Evolutionary conservation across 1,140 invertebrate genomes (phyloP).

Genomic region (Calliopsis andreniformis): DNA sequence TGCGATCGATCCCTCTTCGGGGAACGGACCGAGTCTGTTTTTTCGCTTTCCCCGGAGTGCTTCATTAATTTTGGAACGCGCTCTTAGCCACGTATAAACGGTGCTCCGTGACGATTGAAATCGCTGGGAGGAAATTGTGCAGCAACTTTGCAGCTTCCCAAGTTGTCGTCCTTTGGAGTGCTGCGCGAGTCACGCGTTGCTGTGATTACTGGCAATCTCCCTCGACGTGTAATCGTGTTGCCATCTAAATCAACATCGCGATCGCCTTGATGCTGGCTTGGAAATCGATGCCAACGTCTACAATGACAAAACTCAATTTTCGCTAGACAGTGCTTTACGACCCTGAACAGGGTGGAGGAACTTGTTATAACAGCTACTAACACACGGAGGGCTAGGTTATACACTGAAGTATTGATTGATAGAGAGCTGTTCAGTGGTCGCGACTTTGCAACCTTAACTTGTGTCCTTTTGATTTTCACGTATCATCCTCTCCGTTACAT

Average conservation of each 20-base stretch:
- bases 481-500: no score
- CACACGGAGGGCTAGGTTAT: no score
- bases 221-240: constrained; percentile 24
- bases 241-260: constrained; percentile 33
- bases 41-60: no score
- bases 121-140: not conserved
- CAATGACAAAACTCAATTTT: not conserved
- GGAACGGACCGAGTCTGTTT: no score
- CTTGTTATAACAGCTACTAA: no score
- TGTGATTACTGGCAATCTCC: constrained; percentile 27
- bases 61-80: no score
- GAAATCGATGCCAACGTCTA: not conserved
- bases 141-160: not conserved
- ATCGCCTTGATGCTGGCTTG: not conserved
- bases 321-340: not conserved
- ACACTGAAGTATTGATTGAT: no score
- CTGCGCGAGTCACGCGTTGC: constrained; percentile 17
- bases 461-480: no score
- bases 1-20: not conserved
- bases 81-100: no score
- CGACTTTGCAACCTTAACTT: no score
- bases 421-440: no score
- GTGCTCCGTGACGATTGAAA: not conserved
- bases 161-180: not conserved
- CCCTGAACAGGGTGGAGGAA: no score